A percentile compares a stretch with the other conserved stretches of the same genome.
Conservation (phyloP, 2,888 invertebrate species). For the Chaetoderma sp. region DNA sequence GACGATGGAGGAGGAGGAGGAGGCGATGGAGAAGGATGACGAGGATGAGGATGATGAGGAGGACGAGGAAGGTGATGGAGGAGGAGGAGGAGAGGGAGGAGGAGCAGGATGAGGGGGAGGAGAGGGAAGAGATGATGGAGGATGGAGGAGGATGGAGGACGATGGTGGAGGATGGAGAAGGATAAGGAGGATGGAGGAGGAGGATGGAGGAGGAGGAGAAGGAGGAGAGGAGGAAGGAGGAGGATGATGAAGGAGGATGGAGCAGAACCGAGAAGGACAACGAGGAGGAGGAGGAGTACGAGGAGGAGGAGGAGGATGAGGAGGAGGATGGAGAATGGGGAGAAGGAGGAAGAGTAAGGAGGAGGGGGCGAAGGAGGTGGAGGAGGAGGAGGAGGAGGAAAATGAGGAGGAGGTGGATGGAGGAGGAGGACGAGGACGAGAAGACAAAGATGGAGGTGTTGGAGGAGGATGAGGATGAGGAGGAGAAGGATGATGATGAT, state of each 20-base stretch:
- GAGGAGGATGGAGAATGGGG: background rate
- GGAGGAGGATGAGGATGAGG: background rate
- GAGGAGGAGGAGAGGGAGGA: background rate
- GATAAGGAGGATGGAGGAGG: background rate
- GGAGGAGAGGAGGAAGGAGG: background rate
- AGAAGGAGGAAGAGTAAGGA: no score
- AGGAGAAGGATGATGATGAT: background rate
- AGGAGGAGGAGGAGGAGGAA: background rate
- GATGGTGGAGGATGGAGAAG: background rate
- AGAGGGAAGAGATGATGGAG: background rate
- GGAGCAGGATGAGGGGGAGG: conserved; percentile 9
- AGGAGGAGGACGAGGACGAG: background rate
- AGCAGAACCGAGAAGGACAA: background rate
- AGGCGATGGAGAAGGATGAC: background rate
- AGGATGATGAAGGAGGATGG: conserved; percentile 1
- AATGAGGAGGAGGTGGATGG: background rate
- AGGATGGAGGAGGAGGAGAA: background rate
- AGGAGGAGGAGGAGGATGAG: background rate
- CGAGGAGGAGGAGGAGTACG: background rate
- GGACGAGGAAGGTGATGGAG: background rate
- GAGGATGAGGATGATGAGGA: background rate
- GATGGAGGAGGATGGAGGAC: no score
- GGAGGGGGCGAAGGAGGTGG: background rate
- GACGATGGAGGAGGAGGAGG: background rate
- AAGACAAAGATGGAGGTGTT: background rate